phyloP scores from a whole-genome alignment of 2,888 invertebrate genomes.

The Ctena decussata region DNA sequence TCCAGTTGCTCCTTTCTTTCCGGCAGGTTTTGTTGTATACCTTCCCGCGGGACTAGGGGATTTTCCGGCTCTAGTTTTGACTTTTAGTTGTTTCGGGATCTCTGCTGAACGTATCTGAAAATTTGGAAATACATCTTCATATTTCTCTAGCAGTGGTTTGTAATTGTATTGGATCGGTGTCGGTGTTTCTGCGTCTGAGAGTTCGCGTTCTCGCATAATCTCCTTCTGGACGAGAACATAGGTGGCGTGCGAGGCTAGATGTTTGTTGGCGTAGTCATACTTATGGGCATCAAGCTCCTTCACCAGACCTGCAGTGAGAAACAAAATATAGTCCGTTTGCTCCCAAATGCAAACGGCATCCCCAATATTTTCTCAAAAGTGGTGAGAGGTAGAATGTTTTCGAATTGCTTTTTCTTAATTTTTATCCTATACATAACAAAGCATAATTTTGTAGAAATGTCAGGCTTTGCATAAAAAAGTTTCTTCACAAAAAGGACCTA shows the following conservation, averaged over 20 bases:
- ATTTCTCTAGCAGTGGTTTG: conserved; percentile 83
- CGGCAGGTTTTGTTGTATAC: conserved; percentile 49
- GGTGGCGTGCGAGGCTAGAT: conserved; percentile 83
- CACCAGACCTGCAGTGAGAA: conserved; percentile 79
- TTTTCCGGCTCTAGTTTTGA: conserved; percentile 75
- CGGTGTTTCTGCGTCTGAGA: conserved; percentile 59
- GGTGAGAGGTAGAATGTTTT: no score
- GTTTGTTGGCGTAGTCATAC: conserved; percentile 84
- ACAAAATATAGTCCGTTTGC: neutral
- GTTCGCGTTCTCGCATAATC: conserved; percentile 58
- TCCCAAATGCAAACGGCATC: no score
- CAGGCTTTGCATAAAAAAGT: no score
- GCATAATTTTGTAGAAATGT: no score
- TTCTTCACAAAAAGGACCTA: no score
- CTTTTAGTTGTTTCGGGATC: conserved; percentile 70
- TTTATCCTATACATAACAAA: no score
- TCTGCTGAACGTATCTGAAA: conserved; percentile 81
- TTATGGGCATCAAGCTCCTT: conserved; percentile 85
- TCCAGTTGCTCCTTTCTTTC: conserved; percentile 47
- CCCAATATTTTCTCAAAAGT: no score
- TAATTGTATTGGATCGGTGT: conserved; percentile 77
- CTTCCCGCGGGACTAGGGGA: conserved; percentile 84
- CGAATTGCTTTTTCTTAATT: no score
- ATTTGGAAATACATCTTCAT: conserved; percentile 82
- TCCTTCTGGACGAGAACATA: conserved; percentile 86